Evolutionary conservation across 2,113 vertebrate species (phyloP).

Genomic region (Sialia sialis): DNA sequence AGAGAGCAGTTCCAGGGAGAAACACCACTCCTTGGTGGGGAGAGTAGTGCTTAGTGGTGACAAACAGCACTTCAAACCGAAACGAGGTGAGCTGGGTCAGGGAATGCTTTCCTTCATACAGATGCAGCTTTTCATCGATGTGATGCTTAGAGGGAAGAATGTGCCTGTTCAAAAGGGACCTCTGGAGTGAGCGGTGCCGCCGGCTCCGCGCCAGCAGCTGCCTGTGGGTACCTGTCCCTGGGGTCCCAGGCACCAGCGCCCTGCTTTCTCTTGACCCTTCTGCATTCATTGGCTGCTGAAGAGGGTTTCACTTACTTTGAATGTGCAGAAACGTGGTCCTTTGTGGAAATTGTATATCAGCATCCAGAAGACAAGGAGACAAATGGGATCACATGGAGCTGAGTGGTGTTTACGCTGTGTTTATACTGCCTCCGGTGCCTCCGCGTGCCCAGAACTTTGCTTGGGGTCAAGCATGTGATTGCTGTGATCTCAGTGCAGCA

Average conservation of each 20-base stretch:
- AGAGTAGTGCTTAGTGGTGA: slow-evolving; percentile 35
- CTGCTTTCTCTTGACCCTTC: not conserved
- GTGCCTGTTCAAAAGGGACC: not conserved
- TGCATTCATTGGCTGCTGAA: not conserved
- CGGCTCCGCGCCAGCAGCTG: not conserved
- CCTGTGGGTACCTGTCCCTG: not conserved
- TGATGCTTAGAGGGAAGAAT: not conserved
- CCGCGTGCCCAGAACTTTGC: rapidly evolving
- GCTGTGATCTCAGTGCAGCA: not conserved
- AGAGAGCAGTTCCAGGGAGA: slow-evolving; percentile 26
- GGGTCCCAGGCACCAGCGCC: not conserved
- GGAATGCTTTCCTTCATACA: not conserved
- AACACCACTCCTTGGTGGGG: slow-evolving; percentile 16
- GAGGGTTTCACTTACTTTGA: not conserved
- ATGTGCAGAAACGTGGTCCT: not conserved
- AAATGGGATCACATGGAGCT: not conserved
- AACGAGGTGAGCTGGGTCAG: slow-evolving; percentile 7
- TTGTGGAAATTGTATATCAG: not conserved
- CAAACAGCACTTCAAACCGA: slow-evolving; percentile 40
- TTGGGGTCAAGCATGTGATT: no score
- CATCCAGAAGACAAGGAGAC: not conserved
- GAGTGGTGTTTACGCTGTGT: not conserved
- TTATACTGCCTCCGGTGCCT: rapidly evolving
- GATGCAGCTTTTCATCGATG: not conserved
- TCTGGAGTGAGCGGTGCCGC: not conserved